phyloP scores from a whole-genome alignment of 2,797 vertebrate genomes.

The Sphenopsis melanotis region DNA sequence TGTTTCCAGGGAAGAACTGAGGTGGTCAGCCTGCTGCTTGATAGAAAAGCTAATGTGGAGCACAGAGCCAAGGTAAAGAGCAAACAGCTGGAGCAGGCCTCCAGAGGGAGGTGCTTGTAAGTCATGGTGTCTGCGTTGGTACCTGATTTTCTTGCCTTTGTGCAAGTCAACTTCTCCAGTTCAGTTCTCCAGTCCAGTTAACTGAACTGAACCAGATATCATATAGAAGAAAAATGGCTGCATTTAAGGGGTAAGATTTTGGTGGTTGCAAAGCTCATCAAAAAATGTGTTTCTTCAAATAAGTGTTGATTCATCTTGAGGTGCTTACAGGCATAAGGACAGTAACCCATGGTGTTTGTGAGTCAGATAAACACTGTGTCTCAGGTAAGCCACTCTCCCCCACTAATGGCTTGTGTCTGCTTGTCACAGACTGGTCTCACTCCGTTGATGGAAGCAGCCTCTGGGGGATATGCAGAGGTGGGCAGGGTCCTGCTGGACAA shows the following conservation, averaged over 20 bases:
- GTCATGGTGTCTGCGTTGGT: accelerated
- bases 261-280: neutral
- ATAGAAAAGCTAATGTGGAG: conserved; percentile 82
- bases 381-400: neutral
- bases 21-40: conserved; percentile 82
- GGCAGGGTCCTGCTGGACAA: conserved; percentile 82
- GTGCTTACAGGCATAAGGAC: accelerated
- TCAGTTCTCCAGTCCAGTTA: neutral
- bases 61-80: conserved; percentile 80
- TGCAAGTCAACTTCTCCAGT: neutral
- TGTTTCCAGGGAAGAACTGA: conserved; percentile 84
- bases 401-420: neutral
- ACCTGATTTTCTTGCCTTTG: neutral
- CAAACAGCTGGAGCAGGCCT: neutral
- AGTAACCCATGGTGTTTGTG: neutral
- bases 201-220: neutral
- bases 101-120: neutral
- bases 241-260: neutral
- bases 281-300: neutral
- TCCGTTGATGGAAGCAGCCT: conserved; percentile 82
- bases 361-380: neutral
- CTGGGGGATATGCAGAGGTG: conserved; percentile 82
- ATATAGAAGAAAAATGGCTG: neutral
- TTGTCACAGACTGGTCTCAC: conserved; percentile 78
- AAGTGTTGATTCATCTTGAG: neutral